Evolutionary conservation across 2,888 invertebrate species (phyloP), one percentile per base, ranked within the genome.

Genomic region (Polydrusus tereticollis): DNA sequence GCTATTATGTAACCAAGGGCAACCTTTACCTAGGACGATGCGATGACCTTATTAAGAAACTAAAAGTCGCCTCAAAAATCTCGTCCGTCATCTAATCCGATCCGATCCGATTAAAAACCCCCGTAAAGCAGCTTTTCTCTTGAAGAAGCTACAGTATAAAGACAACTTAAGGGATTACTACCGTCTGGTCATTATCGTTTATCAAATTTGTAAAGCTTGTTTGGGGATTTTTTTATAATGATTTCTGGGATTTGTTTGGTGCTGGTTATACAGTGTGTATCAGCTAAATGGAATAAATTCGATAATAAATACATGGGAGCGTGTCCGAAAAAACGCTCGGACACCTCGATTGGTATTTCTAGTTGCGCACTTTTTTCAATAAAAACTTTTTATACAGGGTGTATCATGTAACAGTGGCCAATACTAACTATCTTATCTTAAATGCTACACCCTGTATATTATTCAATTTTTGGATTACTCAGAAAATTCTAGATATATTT

Each of bases 151-250:
- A 75, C 74, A 72, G 72, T 73, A 70, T 73, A 71, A 75, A 73
- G 74, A 59, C 73, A 76, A 75, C 76, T 77, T 75, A 73, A 72
- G 62, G 68, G 77, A 73, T 77, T 78, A 78, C 77, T 77, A 77
- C 78, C 75, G 77, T 76, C 75, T 77, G 77, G 74, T 77, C 75
- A 78, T 78, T 78, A 77, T 77, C 78, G 75, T 78, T 78, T 77
- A 78, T 78, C 78, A 78, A 76, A 78, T 74, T 77, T 77, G 76
- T 75, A 77, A 76, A 77, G 62, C 71, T 72, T 62, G 75, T 77
- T 77, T 78, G 41, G 36, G 21, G 47, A 58, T 29, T 58, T 67
- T 59, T 33, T 20, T 58, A 58, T 41, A 41, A 26, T 26, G 45
- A 10, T 58, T 29, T 16, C 14, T n/a, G 21, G 18, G 29, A 21